A percentile compares a stretch with the other conserved stretches of the same genome.
Conservation (phyloP, 2,888 invertebrate species). For the Ichneumoninae sp. region DNA sequence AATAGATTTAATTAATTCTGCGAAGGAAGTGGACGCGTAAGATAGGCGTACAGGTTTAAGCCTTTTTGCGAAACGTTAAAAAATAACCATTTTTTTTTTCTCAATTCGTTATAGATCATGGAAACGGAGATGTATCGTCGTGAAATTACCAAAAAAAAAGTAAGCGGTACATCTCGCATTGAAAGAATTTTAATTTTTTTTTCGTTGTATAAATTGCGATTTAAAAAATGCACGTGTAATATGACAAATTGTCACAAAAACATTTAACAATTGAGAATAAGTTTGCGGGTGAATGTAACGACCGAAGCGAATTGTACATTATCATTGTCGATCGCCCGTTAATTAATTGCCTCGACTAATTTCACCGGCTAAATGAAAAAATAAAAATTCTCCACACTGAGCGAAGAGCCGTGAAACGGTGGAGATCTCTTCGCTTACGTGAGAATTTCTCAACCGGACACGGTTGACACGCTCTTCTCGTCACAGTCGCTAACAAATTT, state of each 20-base stretch:
- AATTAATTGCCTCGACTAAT: constrained; percentile 10
- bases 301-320: constrained; percentile 27
- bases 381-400: constrained; percentile 4
- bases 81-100: background rate
- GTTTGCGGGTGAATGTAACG: constrained; percentile 11
- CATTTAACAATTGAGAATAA: constrained; percentile 3
- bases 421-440: constrained; percentile 28
- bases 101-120: background rate
- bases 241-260: constrained; percentile 4
- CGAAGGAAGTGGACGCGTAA: constrained; percentile 30
- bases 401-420: constrained; percentile 39
- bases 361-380: background rate
- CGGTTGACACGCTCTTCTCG: constrained; percentile 24
- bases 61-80: background rate
- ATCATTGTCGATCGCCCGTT: constrained; percentile 35
- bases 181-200: background rate
- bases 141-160: background rate
- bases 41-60: constrained; percentile 7
- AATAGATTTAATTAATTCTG: constrained; percentile 59
- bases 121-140: background rate
- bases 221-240: background rate
- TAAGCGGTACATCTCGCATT: background rate
- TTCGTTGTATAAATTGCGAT: background rate
- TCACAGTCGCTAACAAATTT: constrained; percentile 4
- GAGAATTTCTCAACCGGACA: constrained; percentile 34